Evolutionary conservation across 2,888 invertebrate genomes (phyloP), one percentile per base, ranked within the genome.

Genomic region (Pammene fasciana): DNA sequence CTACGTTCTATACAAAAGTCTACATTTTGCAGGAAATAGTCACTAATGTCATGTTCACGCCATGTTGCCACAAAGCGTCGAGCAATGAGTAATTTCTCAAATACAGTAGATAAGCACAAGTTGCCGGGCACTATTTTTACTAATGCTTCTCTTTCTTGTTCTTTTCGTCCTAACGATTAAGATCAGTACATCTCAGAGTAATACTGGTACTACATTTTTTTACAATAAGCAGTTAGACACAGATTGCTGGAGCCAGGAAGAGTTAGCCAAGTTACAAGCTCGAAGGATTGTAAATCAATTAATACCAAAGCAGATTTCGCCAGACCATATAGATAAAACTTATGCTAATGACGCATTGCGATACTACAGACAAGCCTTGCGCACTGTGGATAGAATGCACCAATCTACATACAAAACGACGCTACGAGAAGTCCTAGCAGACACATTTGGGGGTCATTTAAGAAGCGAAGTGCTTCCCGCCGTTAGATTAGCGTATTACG

Each of bases 381-480:
- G 72, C 59, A 70, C 72, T 43, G 79, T 82, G 10, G 77, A 83
- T 26, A 77, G 74, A 46, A 73, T 77, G 18, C 64, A 72, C 26
- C 81, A 89, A 65, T 67, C 68, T 7, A 76, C 76, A 45, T 81
- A 79, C 26, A 75, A 74, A 11, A 18, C 18, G 0, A 75, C 89
- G 65, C 77, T 91, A 1, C 86, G 82, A 76, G 83, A 87, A 72
- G 86, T 86, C 13, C 72, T 92, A 36, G 83, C 82, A 0, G 92
- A 92, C 67, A 82, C 89, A 1, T 82, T 92, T 38, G 92, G 92
- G 55, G 88, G 86, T n/a, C 87, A 90, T 72, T 75, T 92, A 62
- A 83, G 83, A 70, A 80, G 78, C 66, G 86, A 88, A 75, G 81
- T 89, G 65, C 81, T 92, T n/a, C 92, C 91, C 11, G 78, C 85